phyloP scores from a whole-genome alignment of 2,113 vertebrate genomes.

The Labrus mixtus region DNA sequence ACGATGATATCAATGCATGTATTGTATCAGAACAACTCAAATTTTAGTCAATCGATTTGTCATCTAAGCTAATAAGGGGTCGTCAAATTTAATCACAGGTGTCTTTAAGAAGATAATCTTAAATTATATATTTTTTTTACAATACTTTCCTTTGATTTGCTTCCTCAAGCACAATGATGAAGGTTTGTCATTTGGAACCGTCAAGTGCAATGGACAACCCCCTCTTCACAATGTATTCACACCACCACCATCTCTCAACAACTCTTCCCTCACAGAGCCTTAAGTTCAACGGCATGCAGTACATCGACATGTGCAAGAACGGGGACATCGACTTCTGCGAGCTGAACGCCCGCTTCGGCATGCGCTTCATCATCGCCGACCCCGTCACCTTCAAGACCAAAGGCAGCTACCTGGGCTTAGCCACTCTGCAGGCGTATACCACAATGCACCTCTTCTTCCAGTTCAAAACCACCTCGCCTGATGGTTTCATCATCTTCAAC shows the following conservation, averaged over 20 bases:
- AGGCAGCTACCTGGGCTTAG: constrained; percentile 94
- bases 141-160: no score
- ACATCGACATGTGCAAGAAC: constrained; percentile 98
- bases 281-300: constrained; percentile 95
- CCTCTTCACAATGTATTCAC: not conserved
- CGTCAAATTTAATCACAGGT: no score
- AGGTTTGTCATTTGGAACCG: no score
- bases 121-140: no score
- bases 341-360: constrained; percentile 95
- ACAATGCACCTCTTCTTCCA: constrained; percentile 99
- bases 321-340: constrained; percentile 98
- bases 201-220: no score
- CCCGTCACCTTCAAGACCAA: constrained; percentile 97
- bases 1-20: no score
- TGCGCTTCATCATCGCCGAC: constrained; percentile 96
- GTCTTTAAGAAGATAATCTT: no score
- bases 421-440: constrained; percentile 95
- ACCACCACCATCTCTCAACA: not conserved
- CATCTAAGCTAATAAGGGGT: no score
- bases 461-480: constrained; percentile 96
- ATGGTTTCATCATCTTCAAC: constrained; percentile 98
- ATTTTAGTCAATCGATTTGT: no score
- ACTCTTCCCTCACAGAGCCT: constrained; percentile 84
- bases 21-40: no score
- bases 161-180: no score